Base-by-base conservation (phyloP, 2,113 vertebrate species). In the Petromus typicus region DNA sequence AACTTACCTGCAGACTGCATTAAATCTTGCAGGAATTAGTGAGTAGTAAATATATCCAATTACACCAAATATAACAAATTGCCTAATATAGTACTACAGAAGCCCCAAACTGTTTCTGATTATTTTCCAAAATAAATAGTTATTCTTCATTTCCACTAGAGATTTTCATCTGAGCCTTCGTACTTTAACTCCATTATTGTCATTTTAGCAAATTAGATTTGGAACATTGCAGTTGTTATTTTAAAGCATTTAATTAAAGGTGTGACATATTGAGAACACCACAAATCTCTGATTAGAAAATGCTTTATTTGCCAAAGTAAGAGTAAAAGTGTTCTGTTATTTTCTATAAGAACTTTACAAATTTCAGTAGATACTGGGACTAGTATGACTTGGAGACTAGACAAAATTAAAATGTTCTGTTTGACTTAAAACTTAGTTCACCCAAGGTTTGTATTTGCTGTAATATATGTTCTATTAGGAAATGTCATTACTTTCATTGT, bases 141-240 rank as follows among this genome's bases (percentile, higher is more conserved):
- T 97, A 79, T 84, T 97, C 80, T 96, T 96, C 81, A 93, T 90
- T 95, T 95, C 76, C 40, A 87, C 69, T 94, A 91, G 12, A 86
- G 75, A 87, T 88, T 86, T 94, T 86, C 57, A 94, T 96, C 54
- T 34, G 3, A 89, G 48, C 59, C 93, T 89, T 94, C 34, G 83
- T 85, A 59, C 37, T 67, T 57, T 90, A 91, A 43, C 43, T 84
- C 16, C 57, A 93, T 87, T 96, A 93, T 88, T 95, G 85, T 91
- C 51, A 79, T 93, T 91, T 86, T 78, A 94, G 78, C 61, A 93
- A 96, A 92, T 94, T 85, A 96, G 63, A 90, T 93, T 92, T 80
- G 90, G 56, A 93, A 23, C n/a, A 51, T 0, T 86, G 3, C 59
- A 67, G 59, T 66, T 69, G 69, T 16, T 79, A 85, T 92, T 94